Evolutionary conservation across 2,797 vertebrate genomes (phyloP).

Genomic region (Tarsius wallacei): DNA sequence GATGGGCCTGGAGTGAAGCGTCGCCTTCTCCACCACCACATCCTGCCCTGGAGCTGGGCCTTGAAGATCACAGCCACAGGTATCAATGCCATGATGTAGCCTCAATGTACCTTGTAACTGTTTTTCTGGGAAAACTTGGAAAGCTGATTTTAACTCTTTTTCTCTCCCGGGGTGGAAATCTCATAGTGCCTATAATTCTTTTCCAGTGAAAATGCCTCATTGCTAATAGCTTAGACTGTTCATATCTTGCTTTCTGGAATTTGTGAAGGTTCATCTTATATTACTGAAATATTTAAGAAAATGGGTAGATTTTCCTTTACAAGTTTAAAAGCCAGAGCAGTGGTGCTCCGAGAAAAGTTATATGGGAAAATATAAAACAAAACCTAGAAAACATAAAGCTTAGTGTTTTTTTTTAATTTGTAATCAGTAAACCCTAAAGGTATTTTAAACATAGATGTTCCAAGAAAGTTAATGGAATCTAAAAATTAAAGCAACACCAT

Average conservation of each 20-base stretch:
- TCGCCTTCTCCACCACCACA: conserved; percentile 91
- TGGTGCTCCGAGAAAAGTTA: conserved; percentile 43
- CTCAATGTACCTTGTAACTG: neutral
- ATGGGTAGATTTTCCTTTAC: neutral
- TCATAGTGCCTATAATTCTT: conserved; percentile 62
- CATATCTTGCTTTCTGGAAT: conserved; percentile 38
- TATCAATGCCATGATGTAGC: conserved; percentile 79
- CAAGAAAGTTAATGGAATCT: conserved; percentile 77
- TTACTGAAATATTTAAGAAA: conserved; percentile 67
- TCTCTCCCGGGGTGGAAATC: conserved; percentile 59
- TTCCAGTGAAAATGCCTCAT: conserved; percentile 38
- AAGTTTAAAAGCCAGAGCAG: conserved; percentile 41
- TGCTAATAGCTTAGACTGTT: neutral
- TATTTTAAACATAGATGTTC: conserved; percentile 77
- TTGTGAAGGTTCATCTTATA: neutral
- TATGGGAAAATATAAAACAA: conserved; percentile 57
- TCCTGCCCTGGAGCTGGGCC: conserved; percentile 89
- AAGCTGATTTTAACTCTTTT: conserved; percentile 75
- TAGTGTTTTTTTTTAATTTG: neutral
- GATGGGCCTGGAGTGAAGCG: conserved; percentile 91
- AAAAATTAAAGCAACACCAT: conserved; percentile 77
- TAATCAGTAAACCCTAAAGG: conserved; percentile 71
- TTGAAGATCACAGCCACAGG: conserved; percentile 90
- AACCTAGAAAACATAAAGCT: conserved; percentile 53
- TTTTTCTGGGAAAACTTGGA: conserved; percentile 64